A percentile compares a stretch with the other conserved stretches of the same genome.
phyloP scores from a whole-genome alignment of 2,797 vertebrate genomes.

The Luscinia megarhynchos region DNA sequence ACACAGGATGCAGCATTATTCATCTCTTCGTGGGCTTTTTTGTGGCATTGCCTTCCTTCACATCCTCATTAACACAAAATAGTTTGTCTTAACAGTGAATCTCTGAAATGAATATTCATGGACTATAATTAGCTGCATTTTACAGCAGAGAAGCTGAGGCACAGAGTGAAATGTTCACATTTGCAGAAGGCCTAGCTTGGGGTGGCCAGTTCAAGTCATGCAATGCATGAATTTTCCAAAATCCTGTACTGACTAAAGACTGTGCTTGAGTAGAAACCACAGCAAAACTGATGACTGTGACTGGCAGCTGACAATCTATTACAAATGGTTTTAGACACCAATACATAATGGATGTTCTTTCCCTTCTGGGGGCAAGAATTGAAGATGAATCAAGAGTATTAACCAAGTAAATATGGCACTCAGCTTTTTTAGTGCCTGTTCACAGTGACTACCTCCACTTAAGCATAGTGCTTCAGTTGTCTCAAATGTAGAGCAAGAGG shows the following conservation, averaged over 20 bases:
- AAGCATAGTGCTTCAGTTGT: not conserved
- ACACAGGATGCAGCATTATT: not conserved
- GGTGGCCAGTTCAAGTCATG: not conserved
- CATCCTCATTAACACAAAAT: not conserved
- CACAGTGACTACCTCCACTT: not conserved
- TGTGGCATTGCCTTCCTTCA: not conserved
- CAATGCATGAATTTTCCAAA: not conserved
- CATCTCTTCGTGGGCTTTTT: not conserved
- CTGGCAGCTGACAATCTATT: not conserved
- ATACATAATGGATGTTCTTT: not conserved
- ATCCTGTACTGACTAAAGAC: not conserved
- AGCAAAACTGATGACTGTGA: not conserved
- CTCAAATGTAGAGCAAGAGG: accelerated
- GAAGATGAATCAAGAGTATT: not conserved
- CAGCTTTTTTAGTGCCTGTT: not conserved
- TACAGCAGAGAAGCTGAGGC: not conserved
- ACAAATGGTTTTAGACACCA: not conserved
- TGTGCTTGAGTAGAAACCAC: not conserved
- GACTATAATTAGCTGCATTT: not conserved
- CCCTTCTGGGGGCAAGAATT: not conserved
- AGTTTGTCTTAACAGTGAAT: not conserved
- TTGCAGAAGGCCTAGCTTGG: not conserved
- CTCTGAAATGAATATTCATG: not conserved
- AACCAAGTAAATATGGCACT: not conserved
- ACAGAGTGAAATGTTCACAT: not conserved